phyloP scores from a whole-genome alignment of 2,888 invertebrate genomes.

The Brachynemurus nebulosus region DNA sequence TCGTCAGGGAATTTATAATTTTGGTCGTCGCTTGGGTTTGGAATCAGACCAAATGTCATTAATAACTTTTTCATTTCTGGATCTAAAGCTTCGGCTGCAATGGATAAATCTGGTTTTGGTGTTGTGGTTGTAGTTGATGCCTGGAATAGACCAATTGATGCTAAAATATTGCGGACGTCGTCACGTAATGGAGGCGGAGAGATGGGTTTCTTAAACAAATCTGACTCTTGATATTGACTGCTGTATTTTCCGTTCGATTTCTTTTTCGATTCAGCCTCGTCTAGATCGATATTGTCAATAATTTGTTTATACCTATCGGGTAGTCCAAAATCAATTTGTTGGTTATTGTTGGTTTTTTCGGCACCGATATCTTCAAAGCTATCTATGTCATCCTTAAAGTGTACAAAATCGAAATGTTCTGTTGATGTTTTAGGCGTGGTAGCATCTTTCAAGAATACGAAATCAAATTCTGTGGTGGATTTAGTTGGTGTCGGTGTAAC shows the following conservation, averaged over 20 bases:
- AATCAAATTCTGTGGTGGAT: neutral
- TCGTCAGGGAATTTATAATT: conserved; percentile 4
- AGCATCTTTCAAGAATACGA: neutral
- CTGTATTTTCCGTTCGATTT: conserved; percentile 22
- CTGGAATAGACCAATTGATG: conserved; percentile 31
- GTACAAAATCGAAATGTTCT: conserved; percentile 1
- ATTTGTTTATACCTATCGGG: conserved; percentile 5
- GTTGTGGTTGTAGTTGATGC: conserved; percentile 21
- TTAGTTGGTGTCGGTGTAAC: neutral
- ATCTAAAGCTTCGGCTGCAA: conserved; percentile 28
- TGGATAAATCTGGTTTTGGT: conserved; percentile 25
- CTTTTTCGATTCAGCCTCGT: neutral
- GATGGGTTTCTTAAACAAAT: conserved; percentile 19
- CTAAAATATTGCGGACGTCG: conserved; percentile 30
- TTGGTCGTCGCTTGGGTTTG: conserved; percentile 22
- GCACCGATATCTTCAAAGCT: neutral
- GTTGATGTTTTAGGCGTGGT: neutral
- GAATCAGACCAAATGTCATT: conserved; percentile 33
- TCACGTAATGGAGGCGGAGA: conserved; percentile 24
- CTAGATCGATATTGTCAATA: conserved; percentile 7
- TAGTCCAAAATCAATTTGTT: conserved; percentile 7
- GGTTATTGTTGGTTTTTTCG: neutral
- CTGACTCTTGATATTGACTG: conserved; percentile 33
- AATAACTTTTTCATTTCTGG: conserved; percentile 33
- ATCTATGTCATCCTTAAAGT: conserved; percentile 4